These are phyloP conservation scores for Eumerus sabulonum DNA, from an alignment of 2,888 invertebrate species.

Conservation along the genomic window DNA sequence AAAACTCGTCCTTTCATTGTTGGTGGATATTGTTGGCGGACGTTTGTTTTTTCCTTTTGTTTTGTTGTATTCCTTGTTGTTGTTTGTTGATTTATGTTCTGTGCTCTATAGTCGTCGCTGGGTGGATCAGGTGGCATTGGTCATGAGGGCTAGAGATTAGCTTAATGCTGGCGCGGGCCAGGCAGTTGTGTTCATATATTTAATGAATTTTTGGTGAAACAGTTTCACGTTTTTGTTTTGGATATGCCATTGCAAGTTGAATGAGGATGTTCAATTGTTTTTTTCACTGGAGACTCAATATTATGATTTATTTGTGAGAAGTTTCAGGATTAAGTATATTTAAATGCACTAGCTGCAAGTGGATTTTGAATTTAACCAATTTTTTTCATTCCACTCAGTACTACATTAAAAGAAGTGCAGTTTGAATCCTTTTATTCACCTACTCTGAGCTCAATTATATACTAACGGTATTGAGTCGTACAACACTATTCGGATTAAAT, in stretches of 20 bases:
- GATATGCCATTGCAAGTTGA: constrained; percentile 26
- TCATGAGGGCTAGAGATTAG: constrained; percentile 52
- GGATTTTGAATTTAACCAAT: no score
- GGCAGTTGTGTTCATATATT: constrained; percentile 23
- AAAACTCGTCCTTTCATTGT: constrained; percentile 32
- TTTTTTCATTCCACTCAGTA: no score
- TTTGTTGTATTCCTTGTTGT: no score
- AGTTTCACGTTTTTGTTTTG: no score
- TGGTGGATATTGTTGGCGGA: no score
- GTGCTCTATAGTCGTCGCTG: neutral
- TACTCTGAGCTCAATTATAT: no score
- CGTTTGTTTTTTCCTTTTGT: no score
- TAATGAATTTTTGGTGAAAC: constrained; percentile 45
- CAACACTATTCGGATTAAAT: no score
- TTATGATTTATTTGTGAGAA: constrained; percentile 46
- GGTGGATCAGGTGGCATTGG: constrained; percentile 27
- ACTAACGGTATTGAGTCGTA: no score
- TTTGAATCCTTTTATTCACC: no score
- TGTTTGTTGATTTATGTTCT: constrained; percentile 57
- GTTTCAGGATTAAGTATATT: constrained; percentile 49
- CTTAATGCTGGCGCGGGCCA: constrained; percentile 38
- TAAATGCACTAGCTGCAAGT: constrained; percentile 47
- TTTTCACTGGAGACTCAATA: constrained; percentile 51
- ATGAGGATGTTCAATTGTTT: constrained; percentile 43
- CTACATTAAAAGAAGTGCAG: no score